Evolutionary conservation across 2,797 vertebrate species (phyloP).

Genomic region (Notolabrus celidotus): DNA sequence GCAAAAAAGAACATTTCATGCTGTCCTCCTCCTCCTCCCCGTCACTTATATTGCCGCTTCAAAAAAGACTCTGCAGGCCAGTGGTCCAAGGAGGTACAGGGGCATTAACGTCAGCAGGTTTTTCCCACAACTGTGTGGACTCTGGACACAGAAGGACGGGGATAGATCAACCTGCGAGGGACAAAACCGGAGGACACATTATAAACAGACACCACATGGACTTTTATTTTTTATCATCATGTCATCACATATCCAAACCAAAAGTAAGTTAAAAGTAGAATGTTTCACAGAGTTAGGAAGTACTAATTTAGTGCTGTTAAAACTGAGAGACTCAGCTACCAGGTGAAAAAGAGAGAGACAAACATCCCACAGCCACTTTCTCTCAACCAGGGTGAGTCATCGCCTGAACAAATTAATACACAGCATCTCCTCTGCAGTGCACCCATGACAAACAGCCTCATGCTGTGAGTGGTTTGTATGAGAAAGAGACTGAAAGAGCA

Average conservation of each 20-base stretch:
- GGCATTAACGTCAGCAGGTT: conserved; percentile 70
- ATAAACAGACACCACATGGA: neutral
- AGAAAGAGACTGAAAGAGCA: conserved; percentile 69
- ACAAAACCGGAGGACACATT: conserved; percentile 24
- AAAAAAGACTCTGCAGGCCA: conserved; percentile 59
- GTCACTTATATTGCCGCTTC: conserved; percentile 56
- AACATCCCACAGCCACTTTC: conserved; percentile 63
- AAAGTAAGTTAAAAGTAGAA: neutral
- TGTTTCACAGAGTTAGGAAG: neutral
- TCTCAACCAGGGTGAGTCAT: conserved; percentile 78
- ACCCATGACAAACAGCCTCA: conserved; percentile 66
- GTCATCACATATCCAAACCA: neutral
- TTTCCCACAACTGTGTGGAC: conserved; percentile 59
- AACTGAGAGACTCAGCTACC: conserved; percentile 36
- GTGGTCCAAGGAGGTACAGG: conserved; percentile 62
- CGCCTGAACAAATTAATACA: conserved; percentile 73
- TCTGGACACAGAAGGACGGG: conserved; percentile 65
- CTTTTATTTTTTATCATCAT: conserved; percentile 3
- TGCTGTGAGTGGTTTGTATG: conserved; percentile 47
- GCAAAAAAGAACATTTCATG: conserved; percentile 69
- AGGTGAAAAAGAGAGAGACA: conserved; percentile 46
- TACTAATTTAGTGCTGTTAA: conserved; percentile 26
- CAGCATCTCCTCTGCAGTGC: conserved; percentile 70
- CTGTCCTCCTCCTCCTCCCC: conserved; percentile 63
- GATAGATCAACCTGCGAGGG: conserved; percentile 62